phyloP scores from a whole-genome alignment of 2,113 vertebrate species.

The Macquaria australasica region DNA sequence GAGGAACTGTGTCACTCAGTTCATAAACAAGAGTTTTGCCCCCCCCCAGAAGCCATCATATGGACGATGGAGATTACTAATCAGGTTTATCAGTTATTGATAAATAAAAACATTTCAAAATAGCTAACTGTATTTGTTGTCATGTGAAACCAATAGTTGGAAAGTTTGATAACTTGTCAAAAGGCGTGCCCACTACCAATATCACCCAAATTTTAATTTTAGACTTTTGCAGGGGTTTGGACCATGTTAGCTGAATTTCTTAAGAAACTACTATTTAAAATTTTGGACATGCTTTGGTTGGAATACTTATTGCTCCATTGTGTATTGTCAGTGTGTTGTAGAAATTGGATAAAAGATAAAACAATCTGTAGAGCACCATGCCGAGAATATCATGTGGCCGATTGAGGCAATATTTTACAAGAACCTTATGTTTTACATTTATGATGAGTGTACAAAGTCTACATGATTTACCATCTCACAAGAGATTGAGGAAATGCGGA shows the following conservation, averaged over 20 bases:
- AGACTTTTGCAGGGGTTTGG: not conserved
- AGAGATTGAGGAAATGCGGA: constrained; percentile 1
- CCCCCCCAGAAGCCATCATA: not conserved
- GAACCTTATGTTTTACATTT: not conserved
- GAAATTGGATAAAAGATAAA: not conserved
- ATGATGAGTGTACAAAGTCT: not conserved
- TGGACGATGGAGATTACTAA: not conserved
- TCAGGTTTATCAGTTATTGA: not conserved
- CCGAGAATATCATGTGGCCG: not conserved
- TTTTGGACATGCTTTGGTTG: not conserved
- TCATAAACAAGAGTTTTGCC: not conserved
- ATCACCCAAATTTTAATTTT: not conserved
- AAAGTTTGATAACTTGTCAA: not conserved
- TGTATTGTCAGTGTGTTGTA: not conserved
- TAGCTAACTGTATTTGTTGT: not conserved
- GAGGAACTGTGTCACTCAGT: too few relatives aligned
- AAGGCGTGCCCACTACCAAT: not conserved
- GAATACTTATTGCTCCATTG: not conserved
- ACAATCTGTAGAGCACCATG: not conserved
- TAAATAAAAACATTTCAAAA: not conserved
- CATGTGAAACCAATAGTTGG: not conserved
- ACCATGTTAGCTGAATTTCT: not conserved
- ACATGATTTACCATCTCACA: not conserved
- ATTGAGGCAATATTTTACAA: not conserved
- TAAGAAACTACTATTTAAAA: not conserved